phyloP scores from a whole-genome alignment of 2,113 vertebrate genomes.

The Origma solitaria region DNA sequence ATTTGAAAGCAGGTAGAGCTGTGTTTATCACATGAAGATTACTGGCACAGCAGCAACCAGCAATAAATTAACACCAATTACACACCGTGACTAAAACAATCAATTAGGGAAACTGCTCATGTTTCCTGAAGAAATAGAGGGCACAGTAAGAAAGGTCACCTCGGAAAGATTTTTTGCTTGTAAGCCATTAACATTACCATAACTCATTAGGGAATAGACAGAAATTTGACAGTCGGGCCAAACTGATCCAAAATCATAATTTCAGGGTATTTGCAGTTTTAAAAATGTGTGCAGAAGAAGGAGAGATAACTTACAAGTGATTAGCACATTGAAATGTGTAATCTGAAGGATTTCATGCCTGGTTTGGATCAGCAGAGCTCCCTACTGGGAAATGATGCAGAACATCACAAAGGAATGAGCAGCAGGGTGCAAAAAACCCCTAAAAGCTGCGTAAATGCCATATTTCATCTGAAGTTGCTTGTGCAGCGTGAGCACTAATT shows the following conservation, averaged over 20 bases:
- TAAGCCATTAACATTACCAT: neutral
- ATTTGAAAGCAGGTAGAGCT: neutral
- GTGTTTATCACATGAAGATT: neutral
- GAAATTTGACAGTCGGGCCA: neutral
- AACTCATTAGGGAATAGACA: neutral
- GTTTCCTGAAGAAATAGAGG: neutral
- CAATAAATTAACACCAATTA: neutral
- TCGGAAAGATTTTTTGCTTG: neutral
- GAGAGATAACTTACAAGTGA: neutral
- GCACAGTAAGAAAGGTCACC: neutral
- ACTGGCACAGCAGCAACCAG: neutral
- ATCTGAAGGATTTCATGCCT: neutral
- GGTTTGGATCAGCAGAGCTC: slow-evolving; percentile 17
- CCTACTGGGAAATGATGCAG: neutral
- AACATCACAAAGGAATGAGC: slow-evolving; percentile 3
- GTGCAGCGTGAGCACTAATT: neutral
- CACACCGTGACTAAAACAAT: neutral
- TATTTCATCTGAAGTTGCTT: neutral
- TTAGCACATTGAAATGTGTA: neutral
- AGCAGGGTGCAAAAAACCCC: neutral
- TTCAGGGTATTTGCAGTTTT: neutral
- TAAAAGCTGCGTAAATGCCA: neutral
- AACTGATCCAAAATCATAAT: neutral
- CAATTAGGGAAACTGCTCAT: neutral
- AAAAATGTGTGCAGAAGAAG: neutral